Conservation (phyloP, 2,888 invertebrate species). For the Apeira syringaria region DNA sequence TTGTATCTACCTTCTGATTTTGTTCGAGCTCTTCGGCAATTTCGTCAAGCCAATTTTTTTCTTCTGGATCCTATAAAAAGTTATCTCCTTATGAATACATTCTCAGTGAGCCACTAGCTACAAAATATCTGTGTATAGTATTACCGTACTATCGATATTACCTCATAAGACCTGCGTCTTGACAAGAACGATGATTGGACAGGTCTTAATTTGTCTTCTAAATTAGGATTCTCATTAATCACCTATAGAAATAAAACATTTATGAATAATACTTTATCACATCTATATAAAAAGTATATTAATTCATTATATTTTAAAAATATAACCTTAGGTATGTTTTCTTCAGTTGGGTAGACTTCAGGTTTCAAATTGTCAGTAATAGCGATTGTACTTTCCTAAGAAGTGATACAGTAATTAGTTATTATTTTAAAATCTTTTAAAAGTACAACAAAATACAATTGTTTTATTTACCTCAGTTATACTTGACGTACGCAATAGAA, state of each 20-base stretch:
- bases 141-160: too few relatives aligned
- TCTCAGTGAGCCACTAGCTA: background rate
- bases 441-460: background rate
- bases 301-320: too few relatives aligned
- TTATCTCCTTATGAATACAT: background rate
- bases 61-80: constrained; percentile 30
- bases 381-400: constrained; percentile 23
- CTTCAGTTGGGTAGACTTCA: constrained; percentile 9
- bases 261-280: background rate
- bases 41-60: constrained; percentile 22
- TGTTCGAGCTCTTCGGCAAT: constrained; percentile 15
- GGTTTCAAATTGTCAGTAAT: constrained; percentile 17
- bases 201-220: constrained; percentile 37
- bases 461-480: constrained; percentile 41
- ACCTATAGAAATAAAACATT: constrained; percentile 39
- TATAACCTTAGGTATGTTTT: constrained; percentile 23
- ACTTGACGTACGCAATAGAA: constrained; percentile 26
- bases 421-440: too few relatives aligned
- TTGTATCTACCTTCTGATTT: constrained; percentile 12
- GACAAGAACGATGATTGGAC: constrained; percentile 46
- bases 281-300: background rate
- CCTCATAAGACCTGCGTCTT: constrained; percentile 51
- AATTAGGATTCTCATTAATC: constrained; percentile 40
- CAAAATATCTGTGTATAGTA: too few relatives aligned
- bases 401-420: constrained; percentile 6